Conservation (phyloP, 2,797 vertebrate genomes). For the Parauchenoglanis punctatus region DNA sequence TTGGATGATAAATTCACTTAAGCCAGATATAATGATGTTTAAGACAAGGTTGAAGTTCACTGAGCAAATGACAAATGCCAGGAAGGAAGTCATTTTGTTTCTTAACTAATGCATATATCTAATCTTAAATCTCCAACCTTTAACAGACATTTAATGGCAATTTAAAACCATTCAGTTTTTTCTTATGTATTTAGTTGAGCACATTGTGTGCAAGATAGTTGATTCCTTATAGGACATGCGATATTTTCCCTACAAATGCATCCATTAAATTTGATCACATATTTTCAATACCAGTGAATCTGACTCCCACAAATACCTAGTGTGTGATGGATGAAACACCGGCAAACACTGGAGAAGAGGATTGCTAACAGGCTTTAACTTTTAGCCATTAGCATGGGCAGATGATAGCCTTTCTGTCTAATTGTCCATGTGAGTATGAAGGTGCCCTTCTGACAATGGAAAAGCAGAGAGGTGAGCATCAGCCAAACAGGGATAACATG, state of each 20-base stretch:
- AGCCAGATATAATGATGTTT: conserved; percentile 39
- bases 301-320: not conserved
- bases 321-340: not conserved
- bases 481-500: not conserved
- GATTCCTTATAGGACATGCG: not conserved
- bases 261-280: not conserved
- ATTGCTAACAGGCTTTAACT: conserved; percentile 61
- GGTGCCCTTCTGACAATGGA: not conserved
- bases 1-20: conserved; percentile 50
- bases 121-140: conserved; percentile 50
- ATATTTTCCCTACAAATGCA: not conserved
- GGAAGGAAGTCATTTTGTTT: not conserved
- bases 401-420: conserved; percentile 73
- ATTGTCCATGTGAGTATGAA: conserved; percentile 27
- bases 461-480: not conserved
- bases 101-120: not conserved
- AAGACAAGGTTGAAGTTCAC: conserved; percentile 22
- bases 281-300: not conserved
- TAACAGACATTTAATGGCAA: not conserved
- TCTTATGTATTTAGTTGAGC: not conserved
- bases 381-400: conserved; percentile 67
- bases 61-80: conserved; percentile 32
- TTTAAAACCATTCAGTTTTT: not conserved
- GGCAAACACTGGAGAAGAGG: not conserved
- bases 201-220: no score